These are phyloP conservation scores for Syngnathus rostellatus DNA, from an alignment of 2,797 vertebrate genomes.

Conservation along the genomic window DNA sequence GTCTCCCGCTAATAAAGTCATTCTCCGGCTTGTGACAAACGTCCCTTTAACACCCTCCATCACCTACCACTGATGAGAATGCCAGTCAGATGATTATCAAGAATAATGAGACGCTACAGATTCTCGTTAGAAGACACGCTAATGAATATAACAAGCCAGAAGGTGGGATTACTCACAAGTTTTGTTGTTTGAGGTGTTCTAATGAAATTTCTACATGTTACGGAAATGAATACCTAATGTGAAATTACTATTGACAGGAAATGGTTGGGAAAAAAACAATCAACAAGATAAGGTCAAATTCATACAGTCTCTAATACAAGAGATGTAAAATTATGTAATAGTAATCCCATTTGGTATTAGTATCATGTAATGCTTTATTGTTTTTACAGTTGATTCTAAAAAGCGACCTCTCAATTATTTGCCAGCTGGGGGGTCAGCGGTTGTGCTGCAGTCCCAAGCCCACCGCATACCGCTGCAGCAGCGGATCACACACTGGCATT, in stretches of 20 bases:
- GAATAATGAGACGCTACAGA: constrained; percentile 32
- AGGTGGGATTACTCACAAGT: constrained; percentile 9
- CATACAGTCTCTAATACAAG: too few relatives aligned
- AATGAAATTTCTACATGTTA: too few relatives aligned
- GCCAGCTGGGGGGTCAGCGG: constrained; percentile 62
- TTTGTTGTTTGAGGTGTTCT: neutral
- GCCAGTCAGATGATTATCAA: constrained; percentile 30
- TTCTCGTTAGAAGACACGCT: constrained; percentile 38
- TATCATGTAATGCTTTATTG: too few relatives aligned
- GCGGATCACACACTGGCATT: constrained; percentile 48
- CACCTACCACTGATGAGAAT: constrained; percentile 35
- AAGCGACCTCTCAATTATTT: constrained; percentile 47
- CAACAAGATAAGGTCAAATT: too few relatives aligned
- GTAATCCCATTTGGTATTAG: too few relatives aligned
- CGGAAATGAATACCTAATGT: too few relatives aligned
- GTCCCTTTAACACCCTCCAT: constrained; percentile 25
- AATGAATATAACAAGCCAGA: constrained; percentile 1
- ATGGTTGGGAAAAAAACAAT: too few relatives aligned
- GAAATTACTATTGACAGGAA: too few relatives aligned
- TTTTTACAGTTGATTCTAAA: too few relatives aligned
- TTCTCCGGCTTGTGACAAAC: constrained; percentile 18
- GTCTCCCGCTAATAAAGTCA: neutral
- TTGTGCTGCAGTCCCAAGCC: constrained; percentile 59
- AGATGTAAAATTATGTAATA: too few relatives aligned
- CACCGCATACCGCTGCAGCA: constrained; percentile 53